A percentile compares a stretch with the other conserved stretches of the same genome.
Conservation (phyloP, 2,888 invertebrate species). For the Autographa pulchrina region DNA sequence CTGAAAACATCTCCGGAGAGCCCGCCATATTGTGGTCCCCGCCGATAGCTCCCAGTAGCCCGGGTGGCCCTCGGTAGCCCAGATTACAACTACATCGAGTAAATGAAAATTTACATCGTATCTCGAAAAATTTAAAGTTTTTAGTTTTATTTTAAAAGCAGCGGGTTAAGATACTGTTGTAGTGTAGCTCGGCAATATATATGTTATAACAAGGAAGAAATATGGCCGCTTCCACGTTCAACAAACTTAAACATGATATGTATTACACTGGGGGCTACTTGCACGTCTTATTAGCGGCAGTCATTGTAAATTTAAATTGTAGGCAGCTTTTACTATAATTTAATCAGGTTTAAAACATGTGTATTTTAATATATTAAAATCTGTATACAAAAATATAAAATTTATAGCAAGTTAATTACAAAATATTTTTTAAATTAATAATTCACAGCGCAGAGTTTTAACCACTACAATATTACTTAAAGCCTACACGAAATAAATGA, state of each 20-base stretch:
- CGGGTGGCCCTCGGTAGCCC: no score
- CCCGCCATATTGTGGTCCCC: neutral
- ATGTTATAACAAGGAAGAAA: neutral
- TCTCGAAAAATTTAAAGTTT: constrained; percentile 17
- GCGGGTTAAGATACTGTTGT: neutral
- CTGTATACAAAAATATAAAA: no score
- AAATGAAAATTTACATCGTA: constrained; percentile 19
- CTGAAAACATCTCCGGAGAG: constrained; percentile 13
- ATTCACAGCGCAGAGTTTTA: constrained; percentile 14
- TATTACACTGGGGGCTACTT: constrained; percentile 4
- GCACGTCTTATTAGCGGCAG: neutral
- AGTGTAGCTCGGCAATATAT: neutral
- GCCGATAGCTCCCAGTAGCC: neutral
- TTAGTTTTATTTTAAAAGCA: constrained; percentile 5
- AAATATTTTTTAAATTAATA: neutral
- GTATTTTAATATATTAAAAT: no score
- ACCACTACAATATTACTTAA: constrained; percentile 22
- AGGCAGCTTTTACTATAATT: no score
- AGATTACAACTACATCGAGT: constrained; percentile 7
- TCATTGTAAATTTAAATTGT: constrained; percentile 17
- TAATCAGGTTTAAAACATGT: no score
- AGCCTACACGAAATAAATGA: constrained; percentile 46
- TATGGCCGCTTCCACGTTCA: neutral
- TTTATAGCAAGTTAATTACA: neutral
- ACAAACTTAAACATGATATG: neutral